A percentile compares a stretch with the other conserved stretches of the same genome.
These are phyloP conservation scores for Hymenopus coronatus DNA, from an alignment of 2,888 invertebrate species.

Conservation along the genomic window DNA sequence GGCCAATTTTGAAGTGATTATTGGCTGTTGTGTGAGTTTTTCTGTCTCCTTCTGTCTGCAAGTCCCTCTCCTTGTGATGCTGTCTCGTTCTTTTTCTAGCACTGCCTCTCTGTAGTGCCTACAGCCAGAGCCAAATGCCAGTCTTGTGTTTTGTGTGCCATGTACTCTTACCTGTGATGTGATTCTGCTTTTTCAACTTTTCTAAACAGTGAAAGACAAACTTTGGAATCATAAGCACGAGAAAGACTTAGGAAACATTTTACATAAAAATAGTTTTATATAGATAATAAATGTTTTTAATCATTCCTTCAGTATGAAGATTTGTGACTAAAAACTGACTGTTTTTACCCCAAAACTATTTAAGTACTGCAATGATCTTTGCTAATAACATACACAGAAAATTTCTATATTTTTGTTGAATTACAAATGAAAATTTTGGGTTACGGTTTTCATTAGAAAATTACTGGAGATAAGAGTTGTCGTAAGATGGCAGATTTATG, in stretches of 20 bases:
- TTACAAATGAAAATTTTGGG: not conserved
- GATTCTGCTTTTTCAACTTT: not conserved
- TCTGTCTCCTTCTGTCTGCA: not conserved
- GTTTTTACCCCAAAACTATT: not conserved
- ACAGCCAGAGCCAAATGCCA: conserved; percentile 19
- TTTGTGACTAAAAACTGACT: not conserved
- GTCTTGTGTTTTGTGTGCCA: not conserved
- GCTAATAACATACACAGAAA: not conserved
- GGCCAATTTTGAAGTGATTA: not conserved
- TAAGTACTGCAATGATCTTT: not conserved
- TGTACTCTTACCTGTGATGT: not conserved
- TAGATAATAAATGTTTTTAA: not conserved
- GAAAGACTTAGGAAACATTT: not conserved
- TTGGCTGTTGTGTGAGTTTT: not conserved
- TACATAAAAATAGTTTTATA: not conserved
- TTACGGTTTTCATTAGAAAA: not conserved
- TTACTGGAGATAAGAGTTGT: not conserved
- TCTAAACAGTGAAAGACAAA: not conserved
- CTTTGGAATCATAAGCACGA: not conserved
- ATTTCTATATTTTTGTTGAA: not conserved
- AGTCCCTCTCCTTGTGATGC: not conserved
- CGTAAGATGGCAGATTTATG: not conserved
- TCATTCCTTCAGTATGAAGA: not conserved
- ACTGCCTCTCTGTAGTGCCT: conserved; percentile 14
- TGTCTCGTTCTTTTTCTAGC: not conserved